Evolutionary conservation across 2,113 vertebrate species (phyloP).

Genomic region (Tamias sibiricus): DNA sequence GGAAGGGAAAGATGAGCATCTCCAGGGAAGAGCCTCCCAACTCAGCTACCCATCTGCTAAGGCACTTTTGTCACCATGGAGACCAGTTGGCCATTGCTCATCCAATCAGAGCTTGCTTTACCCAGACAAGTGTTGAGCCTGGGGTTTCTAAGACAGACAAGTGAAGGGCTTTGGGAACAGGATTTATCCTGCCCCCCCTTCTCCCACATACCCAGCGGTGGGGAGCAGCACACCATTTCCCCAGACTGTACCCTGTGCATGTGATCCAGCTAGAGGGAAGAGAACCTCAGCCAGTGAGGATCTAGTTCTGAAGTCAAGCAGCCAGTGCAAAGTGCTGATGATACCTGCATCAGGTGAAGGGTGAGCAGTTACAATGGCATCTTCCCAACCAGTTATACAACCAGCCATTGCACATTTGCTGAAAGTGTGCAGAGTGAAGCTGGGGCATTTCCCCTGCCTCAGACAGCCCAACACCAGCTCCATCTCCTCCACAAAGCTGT

Average conservation of each 20-base stretch:
- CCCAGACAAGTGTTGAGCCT: conserved; percentile 77
- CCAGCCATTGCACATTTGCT: neutral
- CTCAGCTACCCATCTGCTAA: conserved; percentile 73
- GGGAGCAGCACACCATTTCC: neutral
- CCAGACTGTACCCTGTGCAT: conserved; percentile 6
- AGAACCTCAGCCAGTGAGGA: neutral
- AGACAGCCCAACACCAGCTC: neutral
- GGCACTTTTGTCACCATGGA: conserved; percentile 74
- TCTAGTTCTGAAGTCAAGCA: neutral
- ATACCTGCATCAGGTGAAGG: neutral
- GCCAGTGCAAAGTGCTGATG: neutral
- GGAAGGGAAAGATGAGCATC: conserved; percentile 57
- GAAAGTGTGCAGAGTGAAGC: neutral
- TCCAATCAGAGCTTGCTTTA: conserved; percentile 64
- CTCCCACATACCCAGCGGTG: conserved; percentile 28
- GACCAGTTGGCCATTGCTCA: conserved; percentile 59
- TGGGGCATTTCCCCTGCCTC: neutral
- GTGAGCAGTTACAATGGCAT: neutral
- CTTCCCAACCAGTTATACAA: conserved; percentile 51
- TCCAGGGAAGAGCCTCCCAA: conserved; percentile 64
- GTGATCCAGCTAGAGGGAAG: conserved; percentile 42
- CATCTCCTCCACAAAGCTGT: neutral
- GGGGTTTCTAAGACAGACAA: conserved; percentile 68
- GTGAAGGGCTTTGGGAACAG: conserved; percentile 50
- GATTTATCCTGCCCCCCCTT: conserved; percentile 30